Percentiles rank a stretch among this genome's conserved stretches.
Conservation (phyloP, 2,113 vertebrate species). For the Platichthys stellatus region DNA sequence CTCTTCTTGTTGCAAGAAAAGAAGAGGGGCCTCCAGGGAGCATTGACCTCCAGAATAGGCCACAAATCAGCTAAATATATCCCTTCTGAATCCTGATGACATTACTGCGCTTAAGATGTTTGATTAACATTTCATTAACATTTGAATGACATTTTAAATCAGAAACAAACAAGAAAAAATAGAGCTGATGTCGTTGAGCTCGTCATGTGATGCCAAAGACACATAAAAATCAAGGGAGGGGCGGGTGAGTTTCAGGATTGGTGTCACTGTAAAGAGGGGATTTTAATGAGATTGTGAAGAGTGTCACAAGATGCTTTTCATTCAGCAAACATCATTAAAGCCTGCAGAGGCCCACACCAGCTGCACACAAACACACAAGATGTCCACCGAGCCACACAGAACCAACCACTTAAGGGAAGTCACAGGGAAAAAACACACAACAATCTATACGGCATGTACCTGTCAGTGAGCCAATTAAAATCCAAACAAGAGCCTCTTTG, state of each 20-base stretch:
- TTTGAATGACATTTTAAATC: conserved; percentile 81
- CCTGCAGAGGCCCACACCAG: conserved; percentile 27
- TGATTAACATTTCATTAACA: conserved; percentile 85
- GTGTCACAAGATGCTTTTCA: conserved; percentile 40
- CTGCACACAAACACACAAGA: conserved; percentile 3
- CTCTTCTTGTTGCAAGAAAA: conserved; percentile 28
- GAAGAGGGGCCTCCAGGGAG: conserved; percentile 52
- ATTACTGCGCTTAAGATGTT: conserved; percentile 72
- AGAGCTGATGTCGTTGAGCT: conserved; percentile 35
- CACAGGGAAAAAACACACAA: conserved; percentile 58
- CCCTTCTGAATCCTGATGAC: conserved; percentile 56
- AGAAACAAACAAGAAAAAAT: conserved; percentile 52
- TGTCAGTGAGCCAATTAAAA: conserved; percentile 76
- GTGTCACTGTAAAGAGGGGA: conserved; percentile 27
- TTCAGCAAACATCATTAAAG: conserved; percentile 69
- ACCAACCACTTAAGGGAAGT: conserved; percentile 52
- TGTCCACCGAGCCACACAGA: conserved; percentile 16
- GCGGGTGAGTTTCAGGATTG: not conserved
- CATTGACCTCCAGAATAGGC: conserved; percentile 63
- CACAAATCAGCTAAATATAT: conserved; percentile 65
- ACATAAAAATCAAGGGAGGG: not conserved
- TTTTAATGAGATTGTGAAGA: conserved; percentile 64
- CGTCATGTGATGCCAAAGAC: conserved; percentile 12
- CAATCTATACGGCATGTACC: conserved; percentile 54
- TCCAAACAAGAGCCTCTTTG: conserved; percentile 61